Evolutionary conservation across 2,888 invertebrate species (phyloP).

Genomic region (Vandiemenella viatica): DNA sequence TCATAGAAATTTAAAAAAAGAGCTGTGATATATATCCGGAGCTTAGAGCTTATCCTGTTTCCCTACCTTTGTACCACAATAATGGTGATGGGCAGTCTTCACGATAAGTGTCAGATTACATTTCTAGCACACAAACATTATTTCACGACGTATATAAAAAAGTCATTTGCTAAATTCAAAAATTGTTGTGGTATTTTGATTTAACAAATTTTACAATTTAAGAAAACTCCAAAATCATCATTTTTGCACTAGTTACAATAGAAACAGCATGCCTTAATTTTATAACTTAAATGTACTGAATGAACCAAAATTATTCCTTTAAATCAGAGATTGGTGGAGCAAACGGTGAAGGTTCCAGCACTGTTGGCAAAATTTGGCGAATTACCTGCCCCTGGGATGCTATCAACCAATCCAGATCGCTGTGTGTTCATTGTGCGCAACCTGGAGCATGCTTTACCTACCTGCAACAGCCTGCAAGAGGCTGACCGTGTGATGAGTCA

Average conservation of each 20-base stretch:
- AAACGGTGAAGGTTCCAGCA: too few relatives aligned
- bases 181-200: not conserved
- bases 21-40: not conserved
- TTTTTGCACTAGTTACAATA: not conserved
- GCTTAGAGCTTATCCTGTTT: not conserved
- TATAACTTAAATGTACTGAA: too few relatives aligned
- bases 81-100: not conserved
- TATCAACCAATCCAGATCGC: too few relatives aligned
- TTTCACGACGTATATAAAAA: not conserved
- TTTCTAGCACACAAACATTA: not conserved
- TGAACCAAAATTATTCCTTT: too few relatives aligned
- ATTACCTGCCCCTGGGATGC: too few relatives aligned
- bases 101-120: not conserved
- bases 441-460: too few relatives aligned
- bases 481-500: too few relatives aligned
- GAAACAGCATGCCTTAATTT: too few relatives aligned
- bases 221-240: not conserved
- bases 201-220: not conserved
- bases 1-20: not conserved
- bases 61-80: not conserved
- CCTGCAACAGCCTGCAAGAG: too few relatives aligned
- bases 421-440: too few relatives aligned
- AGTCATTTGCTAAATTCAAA: not conserved
- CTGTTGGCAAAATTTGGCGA: too few relatives aligned
- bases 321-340: too few relatives aligned